Evolutionary conservation across 2,888 invertebrate species (phyloP), one percentile per base, ranked within the genome.

Genomic region (Lasioglossum calceatum): DNA sequence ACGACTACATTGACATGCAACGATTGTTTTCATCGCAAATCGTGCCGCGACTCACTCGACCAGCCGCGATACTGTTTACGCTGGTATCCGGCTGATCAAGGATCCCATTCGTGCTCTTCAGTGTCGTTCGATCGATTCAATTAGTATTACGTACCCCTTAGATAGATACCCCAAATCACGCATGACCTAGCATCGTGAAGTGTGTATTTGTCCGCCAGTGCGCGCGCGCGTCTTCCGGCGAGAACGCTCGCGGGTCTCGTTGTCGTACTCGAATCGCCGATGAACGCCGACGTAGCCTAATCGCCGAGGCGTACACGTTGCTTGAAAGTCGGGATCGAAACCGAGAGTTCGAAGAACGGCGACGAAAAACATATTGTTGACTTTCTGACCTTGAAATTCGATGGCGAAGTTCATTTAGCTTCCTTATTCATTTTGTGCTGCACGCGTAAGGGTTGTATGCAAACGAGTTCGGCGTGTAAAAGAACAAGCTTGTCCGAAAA

Each of bases 171-270:
- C 87, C 83, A 84, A 80, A 84, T 87, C 82, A 85, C 90, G 93
- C 93, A 93, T 93, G 93, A 91, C 72, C 86, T 91, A 92, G 92
- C 92, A 93, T 93, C 90, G 91, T 93, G 91, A 81, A 87, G 82
- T 91, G 88, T 91, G 82, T 92, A 86, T 77, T 88, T 87, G 83
- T 86, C 87, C 87, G 86, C 84, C 81, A 81, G 77, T 78, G n/a
- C 23, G 64, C 61, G 61, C 61, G 61, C 61, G 61, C 32, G 77
- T 54, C 64, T 44, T 73, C 71, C 74, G 77, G 67, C 58, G 79
- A 73, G 67, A 47, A 74, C 16, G 32, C 67, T 39, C 67, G 67
- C 67, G 67, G 7, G 36, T 70, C 70, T 23, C 23, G 70, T 23
- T 12, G 39, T 19, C 23, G 1, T 19, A 19, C 39, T 70, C 39